Percentiles rank a stretch among this genome's conserved stretches.
These are phyloP conservation scores for Misgurnus mizolepis DNA, from an alignment of 2,113 vertebrate genomes.

Conservation along the genomic window DNA sequence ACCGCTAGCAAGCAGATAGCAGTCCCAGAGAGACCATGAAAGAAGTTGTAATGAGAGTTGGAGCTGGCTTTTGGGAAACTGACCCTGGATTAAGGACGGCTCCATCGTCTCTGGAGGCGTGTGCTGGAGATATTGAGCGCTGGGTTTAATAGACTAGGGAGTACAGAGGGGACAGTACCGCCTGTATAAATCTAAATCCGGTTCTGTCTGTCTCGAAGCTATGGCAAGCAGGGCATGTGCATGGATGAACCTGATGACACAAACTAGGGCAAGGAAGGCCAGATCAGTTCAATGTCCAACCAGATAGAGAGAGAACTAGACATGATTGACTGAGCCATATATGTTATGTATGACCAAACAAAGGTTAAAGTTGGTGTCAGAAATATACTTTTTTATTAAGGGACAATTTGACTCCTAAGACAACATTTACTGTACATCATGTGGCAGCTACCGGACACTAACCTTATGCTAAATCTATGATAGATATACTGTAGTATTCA, in stretches of 20 bases:
- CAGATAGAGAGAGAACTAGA: not conserved
- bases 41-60: constrained; percentile 15
- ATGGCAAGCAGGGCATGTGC: constrained; percentile 32
- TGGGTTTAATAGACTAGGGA: constrained; percentile 4
- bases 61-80: constrained; percentile 23
- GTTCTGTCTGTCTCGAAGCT: constrained; percentile 10
- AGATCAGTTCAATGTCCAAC: constrained; percentile 32
- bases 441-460: too few species aligned
- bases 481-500: too few species aligned
- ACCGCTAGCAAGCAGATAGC: not conserved
- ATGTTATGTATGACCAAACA: not conserved
- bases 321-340: not conserved
- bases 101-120: not conserved
- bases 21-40: not conserved
- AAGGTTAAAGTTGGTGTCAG: not conserved
- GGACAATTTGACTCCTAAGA: too few species aligned
- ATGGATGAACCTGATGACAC: constrained; percentile 29
- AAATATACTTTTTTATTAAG: too few species aligned
- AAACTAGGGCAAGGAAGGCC: constrained; percentile 45
- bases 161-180: not conserved
- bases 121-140: not conserved
- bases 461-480: too few species aligned
- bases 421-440: too few species aligned
- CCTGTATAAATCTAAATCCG: constrained; percentile 17
- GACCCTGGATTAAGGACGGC: constrained; percentile 24